Percentiles rank a stretch among this genome's conserved stretches.
Evolutionary conservation across 2,888 invertebrate genomes (phyloP).

Genomic region (Phragmatobia fuliginosa): DNA sequence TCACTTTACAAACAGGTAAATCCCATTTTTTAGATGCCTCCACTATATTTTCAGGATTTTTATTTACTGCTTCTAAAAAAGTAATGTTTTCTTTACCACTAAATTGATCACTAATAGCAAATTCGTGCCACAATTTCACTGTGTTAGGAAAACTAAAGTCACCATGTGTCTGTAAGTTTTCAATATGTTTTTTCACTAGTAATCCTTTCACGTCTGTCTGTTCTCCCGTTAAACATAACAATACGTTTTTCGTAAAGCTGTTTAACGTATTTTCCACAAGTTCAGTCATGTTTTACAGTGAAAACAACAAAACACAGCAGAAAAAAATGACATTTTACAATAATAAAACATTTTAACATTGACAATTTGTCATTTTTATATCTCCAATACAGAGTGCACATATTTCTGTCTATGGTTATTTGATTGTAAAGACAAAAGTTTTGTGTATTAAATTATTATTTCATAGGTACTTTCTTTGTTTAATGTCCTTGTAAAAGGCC

Average conservation of each 20-base stretch:
- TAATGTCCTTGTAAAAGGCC: too few species aligned
- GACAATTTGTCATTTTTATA: neutral
- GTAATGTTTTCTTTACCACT: conserved; percentile 42
- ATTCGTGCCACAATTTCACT: conserved; percentile 86
- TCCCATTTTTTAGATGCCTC: conserved; percentile 79
- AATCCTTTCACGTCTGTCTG: conserved; percentile 53
- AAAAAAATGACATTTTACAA: neutral
- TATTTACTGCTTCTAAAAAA: conserved; percentile 65
- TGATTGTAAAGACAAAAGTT: neutral
- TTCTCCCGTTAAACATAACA: conserved; percentile 58
- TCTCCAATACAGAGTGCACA: neutral
- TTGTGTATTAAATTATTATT: neutral
- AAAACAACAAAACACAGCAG: conserved; percentile 14
- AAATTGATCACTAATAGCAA: conserved; percentile 41
- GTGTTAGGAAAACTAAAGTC: conserved; percentile 89
- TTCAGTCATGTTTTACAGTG: conserved; percentile 22
- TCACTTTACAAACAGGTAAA: conserved; percentile 74
- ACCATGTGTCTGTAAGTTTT: conserved; percentile 85
- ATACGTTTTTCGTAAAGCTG: conserved; percentile 58
- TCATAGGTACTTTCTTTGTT: neutral
- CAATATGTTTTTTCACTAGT: conserved; percentile 86
- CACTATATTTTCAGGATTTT: conserved; percentile 68
- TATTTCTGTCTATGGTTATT: neutral
- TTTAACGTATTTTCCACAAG: conserved; percentile 65
- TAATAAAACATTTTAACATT: neutral